A percentile compares a stretch with the other conserved stretches of the same genome.
phyloP scores from a whole-genome alignment of 2,888 invertebrate genomes.

The Drosophila pseudotakahashii region DNA sequence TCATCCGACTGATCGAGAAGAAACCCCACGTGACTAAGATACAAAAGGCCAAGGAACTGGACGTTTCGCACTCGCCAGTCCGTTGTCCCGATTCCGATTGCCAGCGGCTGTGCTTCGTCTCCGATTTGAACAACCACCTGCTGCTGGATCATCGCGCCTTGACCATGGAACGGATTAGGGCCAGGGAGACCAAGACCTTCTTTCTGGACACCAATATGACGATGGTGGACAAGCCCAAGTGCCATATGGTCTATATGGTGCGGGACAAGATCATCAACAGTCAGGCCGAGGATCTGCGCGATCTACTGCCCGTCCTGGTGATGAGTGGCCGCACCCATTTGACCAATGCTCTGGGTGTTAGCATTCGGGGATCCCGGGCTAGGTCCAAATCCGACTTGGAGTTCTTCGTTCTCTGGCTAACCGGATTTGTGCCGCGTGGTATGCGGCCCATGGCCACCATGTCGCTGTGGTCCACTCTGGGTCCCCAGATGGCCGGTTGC shows the following conservation, averaged over 20 bases:
- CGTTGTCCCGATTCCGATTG: constrained; percentile 77
- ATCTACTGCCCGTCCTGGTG: constrained; percentile 77
- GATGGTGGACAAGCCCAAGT: constrained; percentile 60
- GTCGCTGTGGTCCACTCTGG: constrained; percentile 69
- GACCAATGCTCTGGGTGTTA: constrained; percentile 46
- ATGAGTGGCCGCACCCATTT: constrained; percentile 74
- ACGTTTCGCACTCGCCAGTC: constrained; percentile 69
- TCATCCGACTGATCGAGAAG: constrained; percentile 30
- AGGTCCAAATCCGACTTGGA: constrained; percentile 24
- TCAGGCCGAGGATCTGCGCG: constrained; percentile 64
- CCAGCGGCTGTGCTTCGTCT: constrained; percentile 68
- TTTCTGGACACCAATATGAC: constrained; percentile 72
- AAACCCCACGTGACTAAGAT: constrained; percentile 33
- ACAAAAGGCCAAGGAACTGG: constrained; percentile 39
- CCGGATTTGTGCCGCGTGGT: constrained; percentile 68
- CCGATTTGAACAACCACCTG: constrained; percentile 80
- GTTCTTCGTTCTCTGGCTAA: constrained; percentile 79
- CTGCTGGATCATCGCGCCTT: constrained; percentile 72
- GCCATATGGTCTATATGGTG: constrained; percentile 76
- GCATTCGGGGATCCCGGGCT: not conserved
- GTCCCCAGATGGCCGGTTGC: constrained; percentile 46
- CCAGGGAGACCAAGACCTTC: constrained; percentile 74
- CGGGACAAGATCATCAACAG: constrained; percentile 70
- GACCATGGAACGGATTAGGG: constrained; percentile 74
- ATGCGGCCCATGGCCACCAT: constrained; percentile 67